These are phyloP conservation scores for Mastomys coucha DNA, from an alignment of 2,113 vertebrate genomes.

Conservation along the genomic window DNA sequence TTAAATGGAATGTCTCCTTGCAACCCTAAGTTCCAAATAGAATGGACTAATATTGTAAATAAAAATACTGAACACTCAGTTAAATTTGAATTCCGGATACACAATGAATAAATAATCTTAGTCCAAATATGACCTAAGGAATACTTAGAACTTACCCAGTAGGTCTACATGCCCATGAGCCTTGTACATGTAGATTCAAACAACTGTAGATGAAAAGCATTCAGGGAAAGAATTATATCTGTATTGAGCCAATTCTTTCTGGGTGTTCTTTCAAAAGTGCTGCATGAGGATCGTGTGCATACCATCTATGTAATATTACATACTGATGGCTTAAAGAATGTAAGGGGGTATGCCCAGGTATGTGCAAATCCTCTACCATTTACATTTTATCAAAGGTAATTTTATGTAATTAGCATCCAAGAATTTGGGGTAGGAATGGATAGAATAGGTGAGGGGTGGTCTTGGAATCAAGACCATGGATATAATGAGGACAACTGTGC, in stretches of 20 bases:
- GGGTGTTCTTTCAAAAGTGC: background rate
- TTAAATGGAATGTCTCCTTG: background rate
- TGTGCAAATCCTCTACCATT: background rate
- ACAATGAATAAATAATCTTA: background rate
- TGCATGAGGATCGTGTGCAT: background rate
- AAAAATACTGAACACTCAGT: background rate
- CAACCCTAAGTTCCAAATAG: background rate
- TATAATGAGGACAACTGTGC: background rate
- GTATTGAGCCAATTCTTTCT: background rate
- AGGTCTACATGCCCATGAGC: background rate
- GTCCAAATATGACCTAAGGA: background rate
- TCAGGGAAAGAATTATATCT: background rate
- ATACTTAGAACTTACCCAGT: background rate
- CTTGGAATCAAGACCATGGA: background rate
- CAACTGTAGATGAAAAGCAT: background rate
- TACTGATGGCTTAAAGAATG: background rate
- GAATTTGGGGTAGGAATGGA: background rate
- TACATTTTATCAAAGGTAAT: background rate
- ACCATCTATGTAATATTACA: background rate
- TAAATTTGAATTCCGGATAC: conserved; percentile 42
- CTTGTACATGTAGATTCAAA: background rate
- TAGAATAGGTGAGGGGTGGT: background rate
- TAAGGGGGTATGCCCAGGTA: background rate
- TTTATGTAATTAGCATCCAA: background rate
- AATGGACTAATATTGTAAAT: conserved; percentile 35